These are phyloP conservation scores for Puma concolor DNA, from an alignment of 2,113 vertebrate genomes.

Conservation along the genomic window DNA sequence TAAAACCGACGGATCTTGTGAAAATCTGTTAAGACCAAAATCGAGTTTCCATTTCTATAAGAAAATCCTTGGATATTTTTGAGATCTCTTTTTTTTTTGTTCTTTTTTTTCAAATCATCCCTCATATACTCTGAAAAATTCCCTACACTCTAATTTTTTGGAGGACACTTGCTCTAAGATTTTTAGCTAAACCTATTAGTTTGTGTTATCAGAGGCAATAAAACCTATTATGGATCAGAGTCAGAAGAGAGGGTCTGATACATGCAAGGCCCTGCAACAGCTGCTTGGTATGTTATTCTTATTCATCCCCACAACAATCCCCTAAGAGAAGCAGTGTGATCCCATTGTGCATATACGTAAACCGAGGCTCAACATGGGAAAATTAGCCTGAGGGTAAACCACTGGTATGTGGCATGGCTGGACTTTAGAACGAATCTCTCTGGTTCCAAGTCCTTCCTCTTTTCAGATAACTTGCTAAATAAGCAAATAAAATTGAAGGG, in stretches of 20 bases:
- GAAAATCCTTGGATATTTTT: neutral
- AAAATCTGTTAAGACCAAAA: conserved; percentile 7
- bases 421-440: neutral
- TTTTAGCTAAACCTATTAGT: neutral
- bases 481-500: conserved; percentile 19
- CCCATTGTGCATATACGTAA: neutral
- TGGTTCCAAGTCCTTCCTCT: neutral
- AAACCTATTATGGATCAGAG: neutral
- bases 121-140: neutral
- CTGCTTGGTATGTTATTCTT: neutral
- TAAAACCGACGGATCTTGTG: neutral
- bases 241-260: neutral
- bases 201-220: neutral
- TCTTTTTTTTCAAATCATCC: neutral
- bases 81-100: neutral
- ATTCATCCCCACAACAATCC: neutral
- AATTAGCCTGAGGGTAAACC: neutral
- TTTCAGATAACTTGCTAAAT: neutral
- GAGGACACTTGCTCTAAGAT: neutral
- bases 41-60: neutral
- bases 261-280: neutral
- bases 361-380: neutral
- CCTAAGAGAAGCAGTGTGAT: neutral
- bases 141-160: neutral
- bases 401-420: neutral